phyloP scores from a whole-genome alignment of 2,113 vertebrate genomes.

The Eulemur rufifrons region DNA sequence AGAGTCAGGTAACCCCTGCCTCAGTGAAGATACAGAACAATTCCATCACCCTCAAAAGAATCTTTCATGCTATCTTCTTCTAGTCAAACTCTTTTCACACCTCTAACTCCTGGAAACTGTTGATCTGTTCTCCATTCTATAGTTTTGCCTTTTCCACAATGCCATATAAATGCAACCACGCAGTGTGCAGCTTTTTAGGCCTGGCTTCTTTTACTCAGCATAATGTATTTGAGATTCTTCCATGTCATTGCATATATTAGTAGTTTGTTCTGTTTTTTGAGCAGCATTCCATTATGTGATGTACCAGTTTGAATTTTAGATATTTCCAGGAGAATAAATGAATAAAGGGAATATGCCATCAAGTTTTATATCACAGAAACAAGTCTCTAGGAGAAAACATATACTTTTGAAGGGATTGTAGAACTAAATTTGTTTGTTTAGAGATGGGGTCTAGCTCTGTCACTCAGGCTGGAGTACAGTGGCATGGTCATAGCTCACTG shows the following conservation, averaged over 20 bases:
- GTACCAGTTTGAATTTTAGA: neutral
- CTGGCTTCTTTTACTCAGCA: neutral
- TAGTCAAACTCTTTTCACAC: neutral
- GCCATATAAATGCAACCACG: neutral
- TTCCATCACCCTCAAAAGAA: neutral
- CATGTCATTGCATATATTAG: neutral
- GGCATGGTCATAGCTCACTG: too few relatives aligned
- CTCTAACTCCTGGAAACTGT: neutral
- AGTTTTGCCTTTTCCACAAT: neutral
- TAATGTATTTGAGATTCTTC: neutral
- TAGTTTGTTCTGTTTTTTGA: neutral
- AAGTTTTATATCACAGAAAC: neutral
- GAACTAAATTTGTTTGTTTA: neutral
- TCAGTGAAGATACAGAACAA: neutral
- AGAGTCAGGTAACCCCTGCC: neutral
- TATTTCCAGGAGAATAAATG: neutral
- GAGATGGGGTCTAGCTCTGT: too few relatives aligned
- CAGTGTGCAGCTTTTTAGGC: neutral
- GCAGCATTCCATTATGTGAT: neutral
- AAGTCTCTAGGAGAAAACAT: neutral
- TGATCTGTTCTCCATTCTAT: neutral
- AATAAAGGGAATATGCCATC: neutral
- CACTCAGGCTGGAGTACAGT: too few relatives aligned
- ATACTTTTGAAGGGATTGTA: neutral
- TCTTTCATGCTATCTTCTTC: neutral